phyloP scores from a whole-genome alignment of 2,113 vertebrate species.

The Takifugu flavidus region DNA sequence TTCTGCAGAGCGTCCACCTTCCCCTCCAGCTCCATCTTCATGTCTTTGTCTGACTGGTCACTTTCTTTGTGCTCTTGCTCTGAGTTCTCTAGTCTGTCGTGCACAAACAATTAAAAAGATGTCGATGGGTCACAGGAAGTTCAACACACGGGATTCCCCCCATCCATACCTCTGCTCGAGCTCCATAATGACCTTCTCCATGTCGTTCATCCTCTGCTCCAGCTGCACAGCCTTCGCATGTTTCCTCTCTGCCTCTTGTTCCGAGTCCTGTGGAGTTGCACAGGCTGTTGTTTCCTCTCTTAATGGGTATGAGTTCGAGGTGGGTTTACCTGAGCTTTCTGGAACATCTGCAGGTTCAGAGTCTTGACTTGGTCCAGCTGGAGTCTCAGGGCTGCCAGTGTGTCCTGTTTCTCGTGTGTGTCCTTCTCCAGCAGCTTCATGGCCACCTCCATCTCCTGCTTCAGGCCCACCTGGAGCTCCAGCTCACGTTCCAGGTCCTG shows the following conservation, averaged over 20 bases:
- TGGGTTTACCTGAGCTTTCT: constrained; percentile 87
- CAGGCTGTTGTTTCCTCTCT: neutral
- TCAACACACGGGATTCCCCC: neutral
- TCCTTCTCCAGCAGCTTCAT: constrained; percentile 98
- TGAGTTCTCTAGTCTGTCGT: constrained; percentile 78
- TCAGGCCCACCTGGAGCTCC: constrained; percentile 91
- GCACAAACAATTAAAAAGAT: neutral
- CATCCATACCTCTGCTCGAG: constrained; percentile 84
- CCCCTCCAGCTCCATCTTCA: constrained; percentile 80
- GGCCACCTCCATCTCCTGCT: constrained; percentile 97
- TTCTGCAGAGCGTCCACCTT: constrained; percentile 76
- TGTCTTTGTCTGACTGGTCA: constrained; percentile 79
- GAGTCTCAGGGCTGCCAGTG: constrained; percentile 85
- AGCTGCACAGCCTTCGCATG: constrained; percentile 79
- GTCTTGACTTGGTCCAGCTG: constrained; percentile 96
- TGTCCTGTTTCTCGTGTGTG: constrained; percentile 95
- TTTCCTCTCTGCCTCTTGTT: constrained; percentile 83
- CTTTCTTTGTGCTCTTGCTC: constrained; percentile 77
- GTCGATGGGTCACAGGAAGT: neutral
- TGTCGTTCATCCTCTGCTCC: constrained; percentile 84
- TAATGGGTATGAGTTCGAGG: neutral
- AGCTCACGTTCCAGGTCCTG: constrained; percentile 94
- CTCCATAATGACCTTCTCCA: constrained; percentile 81
- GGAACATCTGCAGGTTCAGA: constrained; percentile 95
- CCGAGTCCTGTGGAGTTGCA: constrained; percentile 75